Base-by-base conservation (phyloP, 2,113 vertebrate species). In the Menura novaehollandiae region DNA sequence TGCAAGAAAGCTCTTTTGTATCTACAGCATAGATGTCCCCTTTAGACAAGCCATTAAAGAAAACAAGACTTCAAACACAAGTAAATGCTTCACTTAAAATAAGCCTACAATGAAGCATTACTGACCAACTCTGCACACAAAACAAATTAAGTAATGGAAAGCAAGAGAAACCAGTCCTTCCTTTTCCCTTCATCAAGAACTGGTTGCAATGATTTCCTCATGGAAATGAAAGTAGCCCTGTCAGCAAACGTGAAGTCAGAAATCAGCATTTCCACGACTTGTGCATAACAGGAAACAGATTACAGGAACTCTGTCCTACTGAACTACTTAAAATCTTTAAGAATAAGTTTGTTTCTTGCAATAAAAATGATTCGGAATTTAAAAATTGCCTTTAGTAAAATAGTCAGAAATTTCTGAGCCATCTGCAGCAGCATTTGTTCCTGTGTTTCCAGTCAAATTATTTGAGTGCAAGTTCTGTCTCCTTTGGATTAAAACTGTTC, bases 231-330 rank as follows among this genome's bases (percentile, higher is more conserved):
- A 97, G 82, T 67, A 96, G 87, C 78, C 53, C 13, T 33, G 76
- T 88, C 96, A 97, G 69, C 96, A 97, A 95, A 32, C 39, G 15
- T 80, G 60, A 94, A 97, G 83, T 62, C 64, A 90, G 84, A 95
- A 94, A 90, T 82, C 91, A 96, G 89, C 78, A 85, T 96, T 97
- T 97, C 89, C 88, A 96, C 41, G 89, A 53, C 89, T 91, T 86
- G 88, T 75, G 52, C 74, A 97, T 88, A 98, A 97, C 92, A 98
- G 97, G 96, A 97, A 98, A 96, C 93, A 94, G 56, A 96, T 89
- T 91, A 94, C 74, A 96, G 90, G 83, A 98, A 98, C 93, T 96
- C 88, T 68, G 49, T 89, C 93, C 87, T 82, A 87, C 33, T 72
- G 53, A 91, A 64, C 37, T 74, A 62, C 41, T 43, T 91, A 71